Evolutionary conservation across 2,113 vertebrate species (phyloP).

Genomic region (human): DNA sequence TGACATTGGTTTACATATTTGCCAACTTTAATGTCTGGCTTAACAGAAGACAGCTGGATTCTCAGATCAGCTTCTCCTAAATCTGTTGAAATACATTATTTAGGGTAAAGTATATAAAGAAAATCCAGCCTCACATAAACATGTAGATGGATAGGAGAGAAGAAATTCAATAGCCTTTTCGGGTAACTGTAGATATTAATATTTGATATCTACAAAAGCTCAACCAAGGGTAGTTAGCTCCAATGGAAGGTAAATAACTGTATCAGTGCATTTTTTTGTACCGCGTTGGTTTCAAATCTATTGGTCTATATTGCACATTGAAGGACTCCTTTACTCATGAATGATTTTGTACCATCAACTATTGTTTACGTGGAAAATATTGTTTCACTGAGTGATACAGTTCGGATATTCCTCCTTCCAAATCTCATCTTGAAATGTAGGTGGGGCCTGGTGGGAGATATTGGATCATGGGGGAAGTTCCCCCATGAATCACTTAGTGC

Average conservation of each 20-base stretch:
- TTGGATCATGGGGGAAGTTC: too few species aligned
- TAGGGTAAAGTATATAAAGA: not conserved
- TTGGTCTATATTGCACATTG: not conserved
- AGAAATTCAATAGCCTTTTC: not conserved
- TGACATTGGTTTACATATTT: constrained; percentile 1
- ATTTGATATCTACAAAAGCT: not conserved
- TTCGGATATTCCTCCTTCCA: too few species aligned
- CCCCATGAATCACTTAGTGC: too few species aligned
- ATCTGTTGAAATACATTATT: not conserved
- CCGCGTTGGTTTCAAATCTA: not conserved
- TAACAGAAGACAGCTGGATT: not conserved
- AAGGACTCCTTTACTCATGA: not conserved
- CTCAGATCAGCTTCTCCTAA: not conserved
- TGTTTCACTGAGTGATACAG: not conserved
- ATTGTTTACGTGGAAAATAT: not conserved
- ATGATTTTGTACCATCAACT: not conserved
- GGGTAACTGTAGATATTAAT: not conserved
- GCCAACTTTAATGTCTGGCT: not conserved
- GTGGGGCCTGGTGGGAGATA: too few species aligned
- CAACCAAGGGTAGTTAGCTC: not conserved
- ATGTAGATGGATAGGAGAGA: not conserved
- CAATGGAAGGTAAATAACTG: not conserved
- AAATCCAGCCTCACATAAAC: not conserved
- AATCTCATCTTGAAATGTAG: too few species aligned
- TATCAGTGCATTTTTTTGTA: not conserved